Conservation (phyloP, 2,797 vertebrate species). For the Denticeps clupeoides region DNA sequence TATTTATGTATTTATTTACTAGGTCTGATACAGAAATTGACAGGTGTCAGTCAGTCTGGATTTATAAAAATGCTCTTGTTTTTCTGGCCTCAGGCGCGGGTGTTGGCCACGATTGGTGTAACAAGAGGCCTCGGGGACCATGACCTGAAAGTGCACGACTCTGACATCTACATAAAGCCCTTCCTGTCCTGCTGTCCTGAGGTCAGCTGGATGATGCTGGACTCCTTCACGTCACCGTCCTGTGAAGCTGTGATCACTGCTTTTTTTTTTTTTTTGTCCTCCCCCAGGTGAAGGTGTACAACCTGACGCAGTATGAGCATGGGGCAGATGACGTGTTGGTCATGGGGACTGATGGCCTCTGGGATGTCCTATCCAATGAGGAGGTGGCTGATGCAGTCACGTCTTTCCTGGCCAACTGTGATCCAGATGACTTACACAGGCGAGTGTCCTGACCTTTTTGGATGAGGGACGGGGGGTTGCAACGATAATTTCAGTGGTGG, state of each 20-base stretch:
- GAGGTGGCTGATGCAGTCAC: slow-evolving; percentile 71
- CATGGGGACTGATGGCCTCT: slow-evolving; percentile 73
- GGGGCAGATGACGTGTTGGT: slow-evolving; percentile 71
- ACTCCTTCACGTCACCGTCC: background rate
- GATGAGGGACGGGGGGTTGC: too few relatives aligned
- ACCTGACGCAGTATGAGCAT: slow-evolving; percentile 64
- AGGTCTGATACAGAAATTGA: background rate
- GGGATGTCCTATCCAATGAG: slow-evolving; percentile 77
- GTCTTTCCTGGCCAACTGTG: slow-evolving; percentile 74
- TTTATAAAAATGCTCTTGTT: background rate
- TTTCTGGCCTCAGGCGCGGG: slow-evolving; percentile 56
- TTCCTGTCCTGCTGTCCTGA: slow-evolving; percentile 75
- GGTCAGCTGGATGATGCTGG: slow-evolving; percentile 46
- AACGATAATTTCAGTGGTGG: too few relatives aligned
- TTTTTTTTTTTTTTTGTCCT: background rate
- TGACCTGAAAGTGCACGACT: slow-evolving; percentile 75
- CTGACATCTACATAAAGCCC: slow-evolving; percentile 79
- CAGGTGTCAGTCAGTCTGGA: background rate
- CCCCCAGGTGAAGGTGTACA: slow-evolving; percentile 70
- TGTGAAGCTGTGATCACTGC: background rate
- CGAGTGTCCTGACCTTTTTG: too few relatives aligned
- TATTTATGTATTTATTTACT: background rate
- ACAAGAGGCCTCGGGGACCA: slow-evolving; percentile 77
- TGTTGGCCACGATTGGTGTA: slow-evolving; percentile 79
- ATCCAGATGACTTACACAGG: slow-evolving; percentile 75